These are phyloP conservation scores for Cerastis leucographa DNA, from an alignment of 2,888 invertebrate species.

Conservation along the genomic window DNA sequence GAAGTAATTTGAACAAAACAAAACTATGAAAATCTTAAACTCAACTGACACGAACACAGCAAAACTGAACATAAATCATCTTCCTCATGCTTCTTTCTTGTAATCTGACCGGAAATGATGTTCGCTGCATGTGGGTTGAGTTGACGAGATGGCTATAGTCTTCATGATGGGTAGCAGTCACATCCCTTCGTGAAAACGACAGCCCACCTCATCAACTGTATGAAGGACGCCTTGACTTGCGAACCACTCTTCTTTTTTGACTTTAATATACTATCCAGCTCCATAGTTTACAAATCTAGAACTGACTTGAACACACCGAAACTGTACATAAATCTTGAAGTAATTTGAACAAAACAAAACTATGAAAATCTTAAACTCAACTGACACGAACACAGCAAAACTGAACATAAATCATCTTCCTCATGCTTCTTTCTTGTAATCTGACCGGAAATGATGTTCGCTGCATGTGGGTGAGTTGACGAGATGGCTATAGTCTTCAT, in stretches of 20 bases:
- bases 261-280: background rate
- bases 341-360: no score
- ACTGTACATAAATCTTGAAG: no score
- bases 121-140: background rate
- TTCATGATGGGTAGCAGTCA: conserved; percentile 3
- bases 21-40: no score
- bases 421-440: background rate
- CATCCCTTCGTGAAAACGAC: background rate
- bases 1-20: no score
- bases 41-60: no score
- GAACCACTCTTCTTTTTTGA: background rate
- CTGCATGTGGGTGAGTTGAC: background rate
- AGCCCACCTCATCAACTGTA: background rate
- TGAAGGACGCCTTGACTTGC: background rate
- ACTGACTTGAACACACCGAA: no score
- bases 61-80: background rate
- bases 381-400: no score
- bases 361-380: no score
- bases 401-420: background rate
- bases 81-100: background rate
- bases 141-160: conserved; percentile 1
- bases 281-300: no score
- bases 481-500: conserved; percentile 3
- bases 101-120: background rate
- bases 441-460: background rate